Evolutionary conservation across 2,797 vertebrate species (phyloP).

Genomic region (Naso thynnoides): DNA sequence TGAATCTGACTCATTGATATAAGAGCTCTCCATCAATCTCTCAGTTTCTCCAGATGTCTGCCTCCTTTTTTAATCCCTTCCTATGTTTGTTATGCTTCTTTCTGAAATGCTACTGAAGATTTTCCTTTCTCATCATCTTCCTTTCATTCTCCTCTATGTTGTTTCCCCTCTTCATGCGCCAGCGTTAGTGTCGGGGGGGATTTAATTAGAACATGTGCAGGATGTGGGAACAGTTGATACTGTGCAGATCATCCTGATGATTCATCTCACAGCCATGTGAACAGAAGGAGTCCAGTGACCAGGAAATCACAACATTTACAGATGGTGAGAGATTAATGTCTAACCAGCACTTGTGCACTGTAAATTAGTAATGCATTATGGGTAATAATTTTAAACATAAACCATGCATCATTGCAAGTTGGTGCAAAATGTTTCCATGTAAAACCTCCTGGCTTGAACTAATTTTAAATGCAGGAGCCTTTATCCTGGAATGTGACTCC

Average conservation of each 20-base stretch:
- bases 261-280: conserved; percentile 29
- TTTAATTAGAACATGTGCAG: conserved; percentile 42
- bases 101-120: conserved; percentile 21
- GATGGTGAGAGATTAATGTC: conserved; percentile 4
- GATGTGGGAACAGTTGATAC: conserved; percentile 34
- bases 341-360: not conserved
- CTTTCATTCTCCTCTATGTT: conserved; percentile 21
- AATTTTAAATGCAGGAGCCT: not conserved
- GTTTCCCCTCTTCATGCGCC: conserved; percentile 12
- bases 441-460: not conserved
- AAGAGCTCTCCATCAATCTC: conserved; percentile 30
- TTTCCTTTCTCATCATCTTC: conserved; percentile 18
- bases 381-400: not conserved
- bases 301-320: conserved; percentile 31
- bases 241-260: conserved; percentile 38
- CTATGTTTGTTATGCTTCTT: conserved; percentile 7
- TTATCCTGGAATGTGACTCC: conserved; percentile 16
- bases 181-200: not conserved
- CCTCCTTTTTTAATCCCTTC: not conserved
- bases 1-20: conserved; percentile 52
- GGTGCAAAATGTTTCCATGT: not conserved
- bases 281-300: conserved; percentile 18
- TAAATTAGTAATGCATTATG: conserved; percentile 3
- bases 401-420: not conserved
- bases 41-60: not conserved